These are phyloP conservation scores for Psittacula echo DNA, from an alignment of 2,797 vertebrate genomes.

Conservation along the genomic window DNA sequence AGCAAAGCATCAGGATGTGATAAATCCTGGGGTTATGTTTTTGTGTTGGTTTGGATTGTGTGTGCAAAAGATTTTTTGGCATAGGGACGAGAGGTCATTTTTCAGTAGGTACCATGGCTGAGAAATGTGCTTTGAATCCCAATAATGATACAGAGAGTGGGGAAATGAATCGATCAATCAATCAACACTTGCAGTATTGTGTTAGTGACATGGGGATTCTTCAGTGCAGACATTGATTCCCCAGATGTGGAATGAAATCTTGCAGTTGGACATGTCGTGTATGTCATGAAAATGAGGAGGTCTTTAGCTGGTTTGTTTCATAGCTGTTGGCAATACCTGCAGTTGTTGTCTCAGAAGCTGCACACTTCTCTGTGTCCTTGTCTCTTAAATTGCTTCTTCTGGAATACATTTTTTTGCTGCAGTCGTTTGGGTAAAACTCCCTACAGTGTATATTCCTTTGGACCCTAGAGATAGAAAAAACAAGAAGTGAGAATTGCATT, in stretches of 20 bases:
- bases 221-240: neutral
- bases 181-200: neutral
- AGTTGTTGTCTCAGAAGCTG: neutral
- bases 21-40: neutral
- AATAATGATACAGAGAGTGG: neutral
- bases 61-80: neutral
- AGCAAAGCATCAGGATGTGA: neutral
- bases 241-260: neutral
- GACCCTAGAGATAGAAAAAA: neutral
- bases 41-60: neutral
- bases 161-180: neutral
- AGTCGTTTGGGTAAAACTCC: neutral
- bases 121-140: neutral
- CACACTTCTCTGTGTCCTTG: fast-evolving
- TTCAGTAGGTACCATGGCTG: neutral
- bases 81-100: neutral
- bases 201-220: neutral
- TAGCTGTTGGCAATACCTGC: neutral
- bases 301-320: neutral
- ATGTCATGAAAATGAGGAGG: neutral
- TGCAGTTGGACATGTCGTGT: neutral
- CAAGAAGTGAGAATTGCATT: neutral
- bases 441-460: neutral
- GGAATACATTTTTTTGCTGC: neutral
- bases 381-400: neutral